Conservation (phyloP, 1,140 invertebrate species). For the Dryas iulia region DNA sequence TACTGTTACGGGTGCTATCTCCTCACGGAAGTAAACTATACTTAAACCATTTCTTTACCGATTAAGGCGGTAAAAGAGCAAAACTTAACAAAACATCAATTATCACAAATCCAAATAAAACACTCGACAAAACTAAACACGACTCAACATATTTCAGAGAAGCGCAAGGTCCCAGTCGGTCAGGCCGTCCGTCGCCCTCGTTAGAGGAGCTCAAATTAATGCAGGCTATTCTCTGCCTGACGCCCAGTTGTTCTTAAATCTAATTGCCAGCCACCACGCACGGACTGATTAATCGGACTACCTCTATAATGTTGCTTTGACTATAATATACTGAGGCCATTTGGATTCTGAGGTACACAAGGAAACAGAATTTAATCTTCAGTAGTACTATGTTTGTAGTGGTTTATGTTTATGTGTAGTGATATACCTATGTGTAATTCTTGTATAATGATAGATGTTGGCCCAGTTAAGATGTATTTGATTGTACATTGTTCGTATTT, state of each 20-base stretch:
- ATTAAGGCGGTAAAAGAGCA: no score
- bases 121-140: slow-evolving; percentile 7
- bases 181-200: slow-evolving; percentile 67
- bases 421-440: no score
- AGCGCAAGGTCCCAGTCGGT: slow-evolving; percentile 63
- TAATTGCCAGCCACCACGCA: slow-evolving; percentile 70
- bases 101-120: not conserved
- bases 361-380: not conserved
- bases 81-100: not conserved
- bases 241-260: slow-evolving; percentile 79
- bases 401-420: not conserved
- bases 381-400: not conserved
- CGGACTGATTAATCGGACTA: slow-evolving; percentile 64
- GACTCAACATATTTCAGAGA: slow-evolving; percentile 45
- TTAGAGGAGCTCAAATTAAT: slow-evolving; percentile 79
- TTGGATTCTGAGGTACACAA: slow-evolving; percentile 21
- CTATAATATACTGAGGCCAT: slow-evolving; percentile 23
- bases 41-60: no score
- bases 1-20: no score
- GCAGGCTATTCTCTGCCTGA: slow-evolving; percentile 75
- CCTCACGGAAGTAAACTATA: no score
- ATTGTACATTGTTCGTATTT: no score
- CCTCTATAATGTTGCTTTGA: slow-evolving; percentile 35
- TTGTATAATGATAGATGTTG: no score
- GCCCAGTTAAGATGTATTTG: no score